phyloP scores from a whole-genome alignment of 2,888 invertebrate species.

The Gymnosoma rotundatum region DNA sequence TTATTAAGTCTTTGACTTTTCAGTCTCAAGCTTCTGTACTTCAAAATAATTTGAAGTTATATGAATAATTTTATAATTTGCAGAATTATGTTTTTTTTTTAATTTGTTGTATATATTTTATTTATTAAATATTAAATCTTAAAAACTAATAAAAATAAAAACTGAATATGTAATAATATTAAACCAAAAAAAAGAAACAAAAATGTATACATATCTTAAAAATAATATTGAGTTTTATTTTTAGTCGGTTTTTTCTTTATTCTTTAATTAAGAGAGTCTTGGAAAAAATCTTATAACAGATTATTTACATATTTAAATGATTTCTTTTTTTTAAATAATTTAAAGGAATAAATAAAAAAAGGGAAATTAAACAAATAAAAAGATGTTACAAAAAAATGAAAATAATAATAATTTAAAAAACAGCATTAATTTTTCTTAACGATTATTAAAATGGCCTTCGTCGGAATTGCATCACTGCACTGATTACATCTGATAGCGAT shows the following conservation, averaged over 20 bases:
- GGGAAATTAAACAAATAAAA: background rate
- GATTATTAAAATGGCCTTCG: conserved; percentile 1
- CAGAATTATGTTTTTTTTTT: conserved; percentile 13
- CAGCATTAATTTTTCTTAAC: conserved; percentile 32
- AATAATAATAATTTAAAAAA: conserved; percentile 24
- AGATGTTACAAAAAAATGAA: background rate
- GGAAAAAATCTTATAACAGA: conserved; percentile 72
- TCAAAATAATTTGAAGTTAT: too few relatives aligned
- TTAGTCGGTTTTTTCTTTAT: conserved; percentile 2
- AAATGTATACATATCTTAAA: conserved; percentile 57
- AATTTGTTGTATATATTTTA: conserved; percentile 45
- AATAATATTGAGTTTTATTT: conserved; percentile 12
- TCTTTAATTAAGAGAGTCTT: conserved; percentile 60
- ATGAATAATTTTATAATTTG: background rate
- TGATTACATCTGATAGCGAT: too few relatives aligned
- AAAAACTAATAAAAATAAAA: conserved; percentile 44
- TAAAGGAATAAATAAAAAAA: conserved; percentile 22
- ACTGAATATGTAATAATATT: conserved; percentile 17
- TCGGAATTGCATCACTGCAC: background rate
- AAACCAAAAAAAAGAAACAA: conserved; percentile 48
- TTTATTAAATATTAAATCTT: conserved; percentile 62
- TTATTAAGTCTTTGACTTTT: background rate
- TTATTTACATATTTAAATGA: conserved; percentile 39
- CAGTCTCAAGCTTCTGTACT: background rate
- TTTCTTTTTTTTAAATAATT: background rate